These are phyloP conservation scores for Acomys russatus DNA, from an alignment of 2,797 vertebrate genomes.

Conservation along the genomic window DNA sequence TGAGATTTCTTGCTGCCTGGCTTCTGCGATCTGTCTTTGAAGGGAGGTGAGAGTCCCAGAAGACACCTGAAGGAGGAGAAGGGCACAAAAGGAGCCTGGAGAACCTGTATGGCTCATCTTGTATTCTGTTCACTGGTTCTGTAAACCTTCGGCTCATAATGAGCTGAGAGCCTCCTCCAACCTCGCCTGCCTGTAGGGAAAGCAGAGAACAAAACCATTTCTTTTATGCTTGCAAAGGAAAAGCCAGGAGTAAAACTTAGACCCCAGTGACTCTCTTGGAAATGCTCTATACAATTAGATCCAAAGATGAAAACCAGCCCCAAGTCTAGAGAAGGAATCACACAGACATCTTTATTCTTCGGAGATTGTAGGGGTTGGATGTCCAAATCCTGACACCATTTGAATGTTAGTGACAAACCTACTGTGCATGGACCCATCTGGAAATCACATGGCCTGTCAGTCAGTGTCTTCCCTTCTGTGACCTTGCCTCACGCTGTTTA, in stretches of 20 bases:
- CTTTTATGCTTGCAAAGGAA: neutral
- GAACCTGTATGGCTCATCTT: neutral
- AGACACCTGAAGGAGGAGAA: neutral
- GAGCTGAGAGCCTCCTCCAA: neutral
- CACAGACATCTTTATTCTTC: neutral
- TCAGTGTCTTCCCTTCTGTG: neutral
- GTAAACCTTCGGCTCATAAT: neutral
- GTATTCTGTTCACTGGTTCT: neutral
- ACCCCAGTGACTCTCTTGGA: neutral
- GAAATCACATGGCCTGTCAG: neutral
- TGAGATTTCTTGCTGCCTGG: neutral
- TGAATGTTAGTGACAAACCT: neutral
- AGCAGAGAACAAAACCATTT: neutral
- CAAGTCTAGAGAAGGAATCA: neutral
- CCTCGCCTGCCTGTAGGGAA: neutral
- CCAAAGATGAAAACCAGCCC: neutral
- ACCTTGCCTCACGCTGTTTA: neutral
- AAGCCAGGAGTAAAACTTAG: conserved; percentile 44
- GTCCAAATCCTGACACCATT: neutral
- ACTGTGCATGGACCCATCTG: neutral
- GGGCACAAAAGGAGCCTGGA: neutral
- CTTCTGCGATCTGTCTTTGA: neutral
- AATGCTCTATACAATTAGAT: neutral
- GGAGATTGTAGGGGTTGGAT: neutral
- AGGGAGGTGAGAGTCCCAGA: neutral